Evolutionary conservation across 2,113 vertebrate genomes (phyloP), one percentile per base, ranked within the genome.

Genomic region (Nothobranchius furzeri): DNA sequence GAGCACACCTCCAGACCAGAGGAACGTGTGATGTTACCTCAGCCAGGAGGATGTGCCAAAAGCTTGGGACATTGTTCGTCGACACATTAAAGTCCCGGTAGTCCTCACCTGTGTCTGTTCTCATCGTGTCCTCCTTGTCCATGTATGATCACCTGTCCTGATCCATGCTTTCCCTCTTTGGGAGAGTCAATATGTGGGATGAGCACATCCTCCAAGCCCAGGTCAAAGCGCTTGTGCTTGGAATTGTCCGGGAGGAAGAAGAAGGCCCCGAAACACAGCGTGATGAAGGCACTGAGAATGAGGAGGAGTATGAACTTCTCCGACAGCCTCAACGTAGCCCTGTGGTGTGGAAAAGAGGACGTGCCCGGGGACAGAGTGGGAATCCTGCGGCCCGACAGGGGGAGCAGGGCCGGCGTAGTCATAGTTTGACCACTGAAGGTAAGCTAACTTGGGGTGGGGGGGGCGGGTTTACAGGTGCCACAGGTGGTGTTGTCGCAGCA

Each of bases 241-340:
- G 96, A 98, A 68, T 95, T 98, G 93, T 99, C 98, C 46, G 98
- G 98, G 46, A 99, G 95, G 86, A 99, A 99, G 91, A 99, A 99
- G 89, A 99, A 99, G 64, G 98, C 98, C 85, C 98, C 98, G 76
- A 99, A 99, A 81, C 96, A 99, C 76, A 99, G 90, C 53, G 98
- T 99, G 94, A 99, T 95, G 94, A 99, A 99, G 98, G 98, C 98
- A 96, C 98, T 99, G 83, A 99, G 96, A 57, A 99, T 99, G 60
- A 99, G 98, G 82, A 99, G 96, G 76, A 99, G 94, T 88, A 99
- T 99, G 70, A 99, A 99, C 93, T 99, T 99, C 90, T 99, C 97
- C 0, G 98, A 99, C 48, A 99, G 96, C 91, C 98, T 91, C 92
- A 98, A 79, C 48, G 98, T 99, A 17, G 98, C 97, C 73, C 97